Evolutionary conservation across 2,797 vertebrate genomes (phyloP), one percentile per base, ranked within the genome.

Genomic region (Allobates femoralis): DNA sequence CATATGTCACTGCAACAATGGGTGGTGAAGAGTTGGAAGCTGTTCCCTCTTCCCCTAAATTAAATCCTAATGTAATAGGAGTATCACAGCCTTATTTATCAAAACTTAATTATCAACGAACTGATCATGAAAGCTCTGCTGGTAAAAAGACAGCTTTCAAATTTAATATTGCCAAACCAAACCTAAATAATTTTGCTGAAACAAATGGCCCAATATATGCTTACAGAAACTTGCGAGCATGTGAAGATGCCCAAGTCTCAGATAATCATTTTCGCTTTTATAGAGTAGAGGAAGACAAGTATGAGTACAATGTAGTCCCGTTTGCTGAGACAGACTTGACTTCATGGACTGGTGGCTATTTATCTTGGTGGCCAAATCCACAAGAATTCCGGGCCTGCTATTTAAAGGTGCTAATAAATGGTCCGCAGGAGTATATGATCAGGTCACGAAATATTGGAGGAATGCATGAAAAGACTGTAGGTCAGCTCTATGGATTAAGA

Each of bases 351-450:
- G 95, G 97, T 0, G 96, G 99, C 85, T 97, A 98, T 90, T 94
- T 99, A 7, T 95, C 98, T 3, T 99, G 98, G 98, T 99, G 98
- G 98, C 98, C 98, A 55, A 99, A 99, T 89, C 98, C 98, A 0
- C 98, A 99, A 91, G 98, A 98, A 90, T 99, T 99, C 90, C 94
- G 98, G 60, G 98, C 98, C 60, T 99, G 98, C 87, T 99, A 93
- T 89, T 96, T 99, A 90, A 99, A 99, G 88, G 95, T 99, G 83
- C 96, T 90, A 91, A 94, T 99, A n/a, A 95, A 95, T 0, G 98
- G 98, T 12, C 95, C 95, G 0, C 96, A 93, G 86, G 98, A 99
- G 90, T 96, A 98, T 79, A 97, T 99, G 97, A 93, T 99, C 64
- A 93, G 98, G 75, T 96, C 98, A 0, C 95, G 93, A 32, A 99